A percentile compares a stretch with the other conserved stretches of the same genome.
phyloP scores from a whole-genome alignment of 2,888 invertebrate species.

The Yponomeuta sedellus region DNA sequence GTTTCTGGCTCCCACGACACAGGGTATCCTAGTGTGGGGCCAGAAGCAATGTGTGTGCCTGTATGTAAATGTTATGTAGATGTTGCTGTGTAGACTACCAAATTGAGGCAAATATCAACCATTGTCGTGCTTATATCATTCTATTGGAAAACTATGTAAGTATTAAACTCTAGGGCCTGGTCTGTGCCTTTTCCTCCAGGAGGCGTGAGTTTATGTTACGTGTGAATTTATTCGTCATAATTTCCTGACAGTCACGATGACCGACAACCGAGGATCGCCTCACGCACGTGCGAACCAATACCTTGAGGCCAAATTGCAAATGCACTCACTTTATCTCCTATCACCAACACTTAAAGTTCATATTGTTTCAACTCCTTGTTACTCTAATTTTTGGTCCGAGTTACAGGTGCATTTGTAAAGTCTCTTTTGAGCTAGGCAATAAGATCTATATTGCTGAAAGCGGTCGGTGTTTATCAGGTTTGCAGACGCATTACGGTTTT shows the following conservation, averaged over 20 bases:
- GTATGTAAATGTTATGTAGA: too few species aligned
- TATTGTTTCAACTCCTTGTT: background rate
- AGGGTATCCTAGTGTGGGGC: too few species aligned
- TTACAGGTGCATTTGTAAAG: background rate
- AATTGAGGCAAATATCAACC: too few species aligned
- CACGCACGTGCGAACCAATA: background rate
- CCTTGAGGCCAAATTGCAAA: background rate
- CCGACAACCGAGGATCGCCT: background rate
- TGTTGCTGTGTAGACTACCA: too few species aligned
- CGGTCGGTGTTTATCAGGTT: background rate
- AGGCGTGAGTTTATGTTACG: too few species aligned
- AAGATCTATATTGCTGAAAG: background rate
- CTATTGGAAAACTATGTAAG: too few species aligned
- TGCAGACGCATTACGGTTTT: slow-evolving; percentile 8
- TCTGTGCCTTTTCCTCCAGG: too few species aligned
- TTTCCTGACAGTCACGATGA: slow-evolving; percentile 5
- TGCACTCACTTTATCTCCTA: background rate
- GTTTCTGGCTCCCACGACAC: too few species aligned
- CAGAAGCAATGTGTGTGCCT: too few species aligned
- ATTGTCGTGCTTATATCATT: too few species aligned
- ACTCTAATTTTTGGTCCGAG: background rate
- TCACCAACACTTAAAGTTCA: background rate
- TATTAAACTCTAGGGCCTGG: too few species aligned
- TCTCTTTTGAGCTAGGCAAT: background rate
- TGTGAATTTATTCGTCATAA: slow-evolving; percentile 3